A percentile compares a stretch with the other conserved stretches of the same genome.
These are phyloP conservation scores for Acanthosepion lycidas DNA, from an alignment of 2,888 invertebrate species.

Conservation along the genomic window DNA sequence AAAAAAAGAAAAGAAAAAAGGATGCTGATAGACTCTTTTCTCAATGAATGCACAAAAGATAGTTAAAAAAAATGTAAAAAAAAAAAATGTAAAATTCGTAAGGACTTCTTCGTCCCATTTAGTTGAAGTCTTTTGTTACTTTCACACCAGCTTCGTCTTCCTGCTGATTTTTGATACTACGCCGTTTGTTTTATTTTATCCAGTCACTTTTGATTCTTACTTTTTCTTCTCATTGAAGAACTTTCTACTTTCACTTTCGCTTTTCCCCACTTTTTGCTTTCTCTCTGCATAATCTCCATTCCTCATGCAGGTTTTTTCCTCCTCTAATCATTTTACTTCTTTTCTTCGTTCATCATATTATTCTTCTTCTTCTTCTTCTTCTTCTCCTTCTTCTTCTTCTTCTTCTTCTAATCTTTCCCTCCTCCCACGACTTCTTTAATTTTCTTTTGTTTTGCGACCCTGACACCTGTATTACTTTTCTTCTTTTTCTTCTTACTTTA, in stretches of 20 bases:
- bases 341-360: neutral
- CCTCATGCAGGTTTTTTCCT: neutral
- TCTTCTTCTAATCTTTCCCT: neutral
- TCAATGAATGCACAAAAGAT: neutral
- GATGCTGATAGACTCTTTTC: neutral
- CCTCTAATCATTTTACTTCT: neutral
- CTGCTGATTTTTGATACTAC: neutral
- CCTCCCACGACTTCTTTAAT: neutral
- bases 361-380: neutral
- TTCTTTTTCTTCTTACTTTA: neutral
- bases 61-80: neutral
- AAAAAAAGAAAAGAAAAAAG: neutral
- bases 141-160: conserved; percentile 2
- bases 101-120: conserved; percentile 6
- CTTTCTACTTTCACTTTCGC: neutral
- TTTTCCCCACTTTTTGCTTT: neutral
- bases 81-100: neutral
- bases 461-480: neutral
- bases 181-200: neutral
- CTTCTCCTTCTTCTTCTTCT: neutral
- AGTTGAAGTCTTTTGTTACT: conserved; percentile 6
- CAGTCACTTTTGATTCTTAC: neutral
- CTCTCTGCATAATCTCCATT: neutral
- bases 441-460: neutral
- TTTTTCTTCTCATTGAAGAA: neutral